phyloP scores from a whole-genome alignment of 1,140 invertebrate genomes.

The Panulirus ornatus region DNA sequence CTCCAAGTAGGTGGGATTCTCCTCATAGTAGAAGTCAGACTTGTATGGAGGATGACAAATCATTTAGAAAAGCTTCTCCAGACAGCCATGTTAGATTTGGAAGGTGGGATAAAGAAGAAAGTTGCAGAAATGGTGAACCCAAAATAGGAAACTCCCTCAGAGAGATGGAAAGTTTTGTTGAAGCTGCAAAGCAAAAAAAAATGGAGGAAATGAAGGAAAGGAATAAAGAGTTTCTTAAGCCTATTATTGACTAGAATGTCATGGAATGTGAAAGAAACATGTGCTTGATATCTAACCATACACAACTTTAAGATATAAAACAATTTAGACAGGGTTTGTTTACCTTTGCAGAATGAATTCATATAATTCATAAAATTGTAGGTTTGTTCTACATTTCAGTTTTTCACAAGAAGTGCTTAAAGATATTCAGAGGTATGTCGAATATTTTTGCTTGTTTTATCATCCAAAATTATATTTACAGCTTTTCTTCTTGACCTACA shows the following conservation, averaged over 20 bases:
- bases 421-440: too few species aligned
- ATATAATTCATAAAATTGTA: too few species aligned
- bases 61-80: slow-evolving; percentile 25
- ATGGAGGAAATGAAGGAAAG: slow-evolving; percentile 63
- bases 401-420: too few species aligned
- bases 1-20: slow-evolving; percentile 34
- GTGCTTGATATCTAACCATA: too few species aligned
- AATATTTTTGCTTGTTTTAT: too few species aligned
- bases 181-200: slow-evolving; percentile 55
- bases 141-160: slow-evolving; percentile 65
- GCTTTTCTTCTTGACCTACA: too few species aligned
- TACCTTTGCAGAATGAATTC: too few species aligned
- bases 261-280: too few species aligned
- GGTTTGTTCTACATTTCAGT: too few species aligned
- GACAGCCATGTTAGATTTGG: slow-evolving; percentile 48
- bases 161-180: slow-evolving; percentile 62
- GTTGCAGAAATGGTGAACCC: slow-evolving; percentile 22
- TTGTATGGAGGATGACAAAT: not conserved
- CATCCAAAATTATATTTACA: too few species aligned
- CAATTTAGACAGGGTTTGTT: too few species aligned
- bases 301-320: too few species aligned
- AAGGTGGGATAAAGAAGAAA: slow-evolving; percentile 58
- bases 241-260: slow-evolving; percentile 54
- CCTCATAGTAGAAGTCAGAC: not conserved
- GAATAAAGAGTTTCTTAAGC: slow-evolving; percentile 66